phyloP scores from a whole-genome alignment of 2,113 vertebrate species.

The Laterallus jamaicensis region DNA sequence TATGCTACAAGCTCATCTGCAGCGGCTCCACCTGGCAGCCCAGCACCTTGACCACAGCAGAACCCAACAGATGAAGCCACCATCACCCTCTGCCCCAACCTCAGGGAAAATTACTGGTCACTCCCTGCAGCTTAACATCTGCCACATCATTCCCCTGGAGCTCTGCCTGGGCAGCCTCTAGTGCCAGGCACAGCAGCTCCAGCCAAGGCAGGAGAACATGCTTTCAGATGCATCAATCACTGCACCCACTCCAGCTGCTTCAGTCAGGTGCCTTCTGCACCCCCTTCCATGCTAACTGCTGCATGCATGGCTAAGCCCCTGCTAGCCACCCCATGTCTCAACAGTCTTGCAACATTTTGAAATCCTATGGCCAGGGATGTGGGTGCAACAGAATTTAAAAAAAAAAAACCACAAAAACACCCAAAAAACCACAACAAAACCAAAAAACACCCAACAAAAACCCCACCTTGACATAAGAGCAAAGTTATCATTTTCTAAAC shows the following conservation, averaged over 20 bases:
- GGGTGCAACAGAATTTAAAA: neutral
- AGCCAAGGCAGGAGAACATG: neutral
- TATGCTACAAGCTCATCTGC: neutral
- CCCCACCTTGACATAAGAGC: neutral
- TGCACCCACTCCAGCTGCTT: neutral
- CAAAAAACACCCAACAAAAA: neutral
- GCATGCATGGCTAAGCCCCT: neutral
- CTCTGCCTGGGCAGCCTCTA: neutral
- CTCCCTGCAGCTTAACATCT: neutral
- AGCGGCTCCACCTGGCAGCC: neutral
- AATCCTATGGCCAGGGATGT: neutral
- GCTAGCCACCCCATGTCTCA: neutral
- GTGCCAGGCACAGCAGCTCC: rapidly evolving
- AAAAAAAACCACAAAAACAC: neutral
- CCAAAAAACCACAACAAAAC: neutral
- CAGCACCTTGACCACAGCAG: neutral
- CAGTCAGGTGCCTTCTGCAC: neutral
- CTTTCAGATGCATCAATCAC: neutral
- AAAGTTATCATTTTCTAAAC: neutral
- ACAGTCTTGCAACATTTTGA: neutral
- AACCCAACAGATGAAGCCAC: neutral
- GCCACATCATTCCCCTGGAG: neutral
- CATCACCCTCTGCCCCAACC: neutral
- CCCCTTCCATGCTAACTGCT: neutral
- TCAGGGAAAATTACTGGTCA: neutral